phyloP scores from a whole-genome alignment of 2,888 invertebrate species.

The Criorhina ranunculi region DNA sequence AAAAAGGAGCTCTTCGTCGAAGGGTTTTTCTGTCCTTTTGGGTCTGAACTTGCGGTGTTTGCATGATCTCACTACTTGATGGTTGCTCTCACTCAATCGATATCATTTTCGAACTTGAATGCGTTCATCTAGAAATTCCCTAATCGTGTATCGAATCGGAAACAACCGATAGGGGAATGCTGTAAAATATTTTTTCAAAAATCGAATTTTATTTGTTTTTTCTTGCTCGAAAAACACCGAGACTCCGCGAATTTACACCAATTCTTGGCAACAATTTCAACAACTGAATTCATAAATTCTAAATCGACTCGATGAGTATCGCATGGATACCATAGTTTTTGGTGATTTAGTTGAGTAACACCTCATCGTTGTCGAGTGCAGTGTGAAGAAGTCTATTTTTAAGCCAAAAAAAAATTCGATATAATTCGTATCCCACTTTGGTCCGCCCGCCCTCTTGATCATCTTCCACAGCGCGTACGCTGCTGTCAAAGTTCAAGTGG shows the following conservation, averaged over 20 bases:
- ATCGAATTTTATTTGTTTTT: too few relatives aligned
- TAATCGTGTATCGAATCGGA: too few relatives aligned
- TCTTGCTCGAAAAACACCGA: too few relatives aligned
- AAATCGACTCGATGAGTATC: constrained; percentile 34
- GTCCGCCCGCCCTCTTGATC: constrained; percentile 44
- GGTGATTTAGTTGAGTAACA: constrained; percentile 36
- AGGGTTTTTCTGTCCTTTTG: too few relatives aligned
- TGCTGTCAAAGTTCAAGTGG: constrained; percentile 73
- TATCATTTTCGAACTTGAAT: too few relatives aligned
- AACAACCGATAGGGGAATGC: too few relatives aligned
- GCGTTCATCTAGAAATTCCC: too few relatives aligned
- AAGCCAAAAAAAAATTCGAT: not conserved
- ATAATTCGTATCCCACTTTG: constrained; percentile 22
- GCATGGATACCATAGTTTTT: not conserved
- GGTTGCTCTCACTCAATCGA: too few relatives aligned
- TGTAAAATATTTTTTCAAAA: too few relatives aligned
- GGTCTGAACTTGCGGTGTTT: too few relatives aligned
- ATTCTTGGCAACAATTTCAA: constrained; percentile 43
- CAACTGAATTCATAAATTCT: constrained; percentile 36
- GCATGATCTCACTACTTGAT: too few relatives aligned
- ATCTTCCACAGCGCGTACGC: constrained; percentile 27
- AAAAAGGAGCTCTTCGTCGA: too few relatives aligned
- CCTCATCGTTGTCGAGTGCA: constrained; percentile 21
- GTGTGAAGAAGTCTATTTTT: constrained; percentile 20
- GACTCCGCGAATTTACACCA: constrained; percentile 9